Conservation (phyloP, 1,140 invertebrate species). For the Chelonus insularis region DNA sequence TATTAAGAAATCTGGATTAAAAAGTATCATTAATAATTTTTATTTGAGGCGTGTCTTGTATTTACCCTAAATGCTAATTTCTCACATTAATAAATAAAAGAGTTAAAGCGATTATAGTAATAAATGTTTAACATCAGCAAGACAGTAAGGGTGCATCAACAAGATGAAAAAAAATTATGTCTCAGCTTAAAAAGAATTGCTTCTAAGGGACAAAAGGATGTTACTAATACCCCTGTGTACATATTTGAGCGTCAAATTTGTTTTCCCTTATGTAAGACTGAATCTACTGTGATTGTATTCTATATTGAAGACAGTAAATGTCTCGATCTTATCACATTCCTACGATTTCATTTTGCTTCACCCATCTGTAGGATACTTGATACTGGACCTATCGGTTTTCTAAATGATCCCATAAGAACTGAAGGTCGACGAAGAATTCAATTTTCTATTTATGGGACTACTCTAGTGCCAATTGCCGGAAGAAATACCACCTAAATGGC, state of each 20-base stretch:
- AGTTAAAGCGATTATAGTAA: too few species aligned
- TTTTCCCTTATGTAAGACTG: conserved; percentile 1
- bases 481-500: too few species aligned
- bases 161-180: conserved; percentile 31
- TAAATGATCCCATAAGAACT: conserved; percentile 6
- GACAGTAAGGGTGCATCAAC: background rate
- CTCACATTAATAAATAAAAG: too few species aligned
- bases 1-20: too few species aligned
- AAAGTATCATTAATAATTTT: too few species aligned
- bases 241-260: conserved; percentile 27
- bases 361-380: conserved; percentile 26
- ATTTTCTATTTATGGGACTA: conserved; percentile 2
- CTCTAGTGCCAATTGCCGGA: background rate
- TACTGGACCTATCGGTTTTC: conserved; percentile 11
- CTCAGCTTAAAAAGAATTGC: conserved; percentile 12
- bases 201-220: conserved; percentile 16
- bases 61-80: too few species aligned
- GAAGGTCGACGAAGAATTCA: conserved; percentile 3
- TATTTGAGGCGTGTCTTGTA: too few species aligned
- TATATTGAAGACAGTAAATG: conserved; percentile 36
- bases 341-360: conserved; percentile 43
- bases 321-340: conserved; percentile 38
- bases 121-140: too few species aligned
- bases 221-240: background rate
- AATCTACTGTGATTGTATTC: conserved; percentile 26